Base-by-base conservation (phyloP, 1,140 invertebrate species). In the Drosophila asahinai region DNA sequence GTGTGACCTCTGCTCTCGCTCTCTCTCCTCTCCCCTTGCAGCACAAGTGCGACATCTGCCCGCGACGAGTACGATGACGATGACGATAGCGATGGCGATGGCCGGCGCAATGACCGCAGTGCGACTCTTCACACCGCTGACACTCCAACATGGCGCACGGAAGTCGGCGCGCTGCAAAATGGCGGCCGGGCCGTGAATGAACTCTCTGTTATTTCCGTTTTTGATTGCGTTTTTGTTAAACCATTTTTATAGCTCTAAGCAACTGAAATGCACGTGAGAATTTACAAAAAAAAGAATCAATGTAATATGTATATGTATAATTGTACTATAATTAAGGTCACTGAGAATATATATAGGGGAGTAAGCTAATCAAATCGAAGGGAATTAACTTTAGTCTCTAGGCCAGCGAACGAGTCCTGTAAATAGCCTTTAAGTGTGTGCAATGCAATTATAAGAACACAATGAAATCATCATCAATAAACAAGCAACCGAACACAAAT, bases 191-290 rank as follows among this genome's bases (percentile, higher is more conserved):
- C 47, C 22, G 25, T 78, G 47, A 48, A 58, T 14, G 52, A 43
- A 66, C 25, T 52, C 51, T 57, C 33, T 59, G 40, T 55, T 36
- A 54, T 72, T 38, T 72, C 42, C 64, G 33, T 47, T 63, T 48
- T 68, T 57, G 51, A 66, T 65, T 62, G 19, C 45, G 36, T 45
- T 45, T 83, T 83, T 75, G 67, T 77, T 70, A 30, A 79, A 49
- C 43, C 42, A 45, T 84, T 90, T 89, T 80, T 33, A 43, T 90
- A 90, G 86, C 86, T 90, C 72, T 90, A 90, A 91, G 86, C 86
- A 90, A 90, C 86, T 91, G 86, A 90, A 90, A 91, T 90, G 86
- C 86, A 90, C 86, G 86, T 91, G 86, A 90, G 86, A 90, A 90
- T 90, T 90, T 91, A 90, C 82, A 86, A 82, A 14, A 14, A 36